A percentile compares a stretch with the other conserved stretches of the same genome.
Evolutionary conservation across 1,140 invertebrate species (phyloP).

Genomic region (Drosophila neocordata): DNA sequence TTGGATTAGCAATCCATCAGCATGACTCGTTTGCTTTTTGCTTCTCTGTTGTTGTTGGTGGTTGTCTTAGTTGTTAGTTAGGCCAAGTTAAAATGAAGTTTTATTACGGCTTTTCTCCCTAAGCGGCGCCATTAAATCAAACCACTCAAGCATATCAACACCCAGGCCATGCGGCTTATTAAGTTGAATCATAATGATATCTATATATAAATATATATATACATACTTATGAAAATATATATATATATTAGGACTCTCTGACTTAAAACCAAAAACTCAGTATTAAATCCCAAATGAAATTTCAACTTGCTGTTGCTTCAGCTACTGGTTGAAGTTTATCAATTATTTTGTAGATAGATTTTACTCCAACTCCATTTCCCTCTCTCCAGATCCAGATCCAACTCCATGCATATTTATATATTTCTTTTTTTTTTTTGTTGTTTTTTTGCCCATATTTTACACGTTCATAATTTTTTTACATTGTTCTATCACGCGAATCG

Average conservation of each 20-base stretch:
- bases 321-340: conserved; percentile 45
- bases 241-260: background rate
- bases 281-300: background rate
- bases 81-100: conserved; percentile 10
- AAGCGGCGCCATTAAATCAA: conserved; percentile 61
- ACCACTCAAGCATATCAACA: conserved; percentile 67
- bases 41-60: conserved; percentile 10
- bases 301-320: too few relatives aligned
- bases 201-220: conserved; percentile 33
- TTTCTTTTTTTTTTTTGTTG: conserved; percentile 24
- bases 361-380: conserved; percentile 15
- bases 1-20: conserved; percentile 55
- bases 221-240: conserved; percentile 4
- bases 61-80: conserved; percentile 18
- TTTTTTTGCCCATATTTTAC: conserved; percentile 65
- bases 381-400: conserved; percentile 1
- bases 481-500: conserved; percentile 79
- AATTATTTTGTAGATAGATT: conserved; percentile 66
- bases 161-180: conserved; percentile 53
- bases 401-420: conserved; percentile 66
- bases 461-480: conserved; percentile 74
- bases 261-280: background rate
- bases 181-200: conserved; percentile 62
- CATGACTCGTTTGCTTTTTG: conserved; percentile 38
- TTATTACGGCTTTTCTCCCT: conserved; percentile 22